phyloP scores from a whole-genome alignment of 2,888 invertebrate species.

The Idaea aversata region DNA sequence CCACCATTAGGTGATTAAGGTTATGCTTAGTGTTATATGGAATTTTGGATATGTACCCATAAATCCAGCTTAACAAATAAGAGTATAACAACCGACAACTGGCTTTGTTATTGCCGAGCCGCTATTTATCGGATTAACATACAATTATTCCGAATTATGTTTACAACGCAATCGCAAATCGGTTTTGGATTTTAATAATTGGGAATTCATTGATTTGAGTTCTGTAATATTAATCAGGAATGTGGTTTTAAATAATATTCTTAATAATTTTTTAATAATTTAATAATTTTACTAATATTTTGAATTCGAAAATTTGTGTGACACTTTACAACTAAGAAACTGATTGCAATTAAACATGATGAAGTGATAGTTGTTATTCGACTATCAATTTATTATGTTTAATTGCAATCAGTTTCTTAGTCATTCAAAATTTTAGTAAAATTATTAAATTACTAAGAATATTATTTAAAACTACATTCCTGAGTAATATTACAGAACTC shows the following conservation, averaged over 20 bases:
- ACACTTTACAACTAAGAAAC: too few relatives aligned
- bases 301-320: too few relatives aligned
- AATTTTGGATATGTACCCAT: constrained; percentile 42
- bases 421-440: too few relatives aligned
- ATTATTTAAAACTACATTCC: too few relatives aligned
- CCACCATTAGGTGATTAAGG: constrained; percentile 52
- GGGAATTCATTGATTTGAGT: not conserved
- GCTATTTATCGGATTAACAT: constrained; percentile 22
- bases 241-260: not conserved
- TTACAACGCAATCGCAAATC: constrained; percentile 4
- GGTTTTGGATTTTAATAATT: constrained; percentile 4
- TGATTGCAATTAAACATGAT: too few relatives aligned
- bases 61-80: constrained; percentile 44
- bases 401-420: too few relatives aligned
- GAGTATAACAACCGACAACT: constrained; percentile 30
- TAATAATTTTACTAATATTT: too few relatives aligned
- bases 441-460: too few relatives aligned
- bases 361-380: too few relatives aligned
- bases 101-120: constrained; percentile 21
- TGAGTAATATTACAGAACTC: too few relatives aligned
- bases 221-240: not conserved
- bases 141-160: constrained; percentile 15
- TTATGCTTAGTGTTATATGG: constrained; percentile 45
- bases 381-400: too few relatives aligned
- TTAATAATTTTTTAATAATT: too few relatives aligned